phyloP scores from a whole-genome alignment of 2,888 invertebrate genomes.

The Spicauda simplicius region DNA sequence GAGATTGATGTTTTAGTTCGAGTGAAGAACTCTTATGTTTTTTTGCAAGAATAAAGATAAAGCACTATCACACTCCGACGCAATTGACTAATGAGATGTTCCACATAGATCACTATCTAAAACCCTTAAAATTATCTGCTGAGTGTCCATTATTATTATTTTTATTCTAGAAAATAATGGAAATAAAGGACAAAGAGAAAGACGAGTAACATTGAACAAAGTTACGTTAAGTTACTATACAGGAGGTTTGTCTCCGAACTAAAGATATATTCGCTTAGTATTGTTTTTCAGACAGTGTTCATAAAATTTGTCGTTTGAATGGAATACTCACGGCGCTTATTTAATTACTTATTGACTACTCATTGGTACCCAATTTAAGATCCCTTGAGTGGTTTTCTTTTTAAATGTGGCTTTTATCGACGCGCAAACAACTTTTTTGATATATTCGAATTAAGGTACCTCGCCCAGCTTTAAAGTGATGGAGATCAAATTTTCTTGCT shows the following conservation, averaged over 20 bases:
- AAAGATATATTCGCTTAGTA: background rate
- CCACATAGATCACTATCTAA: too few species aligned
- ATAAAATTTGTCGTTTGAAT: slow-evolving; percentile 12
- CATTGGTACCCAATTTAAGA: background rate
- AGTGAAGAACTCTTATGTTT: background rate
- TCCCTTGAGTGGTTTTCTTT: background rate
- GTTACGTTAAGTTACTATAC: background rate
- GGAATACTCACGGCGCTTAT: slow-evolving; percentile 3
- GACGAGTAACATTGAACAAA: too few species aligned
- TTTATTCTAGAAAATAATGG: too few species aligned
- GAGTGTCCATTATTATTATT: too few species aligned
- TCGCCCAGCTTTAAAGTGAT: too few species aligned
- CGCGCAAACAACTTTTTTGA: background rate
- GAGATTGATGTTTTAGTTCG: slow-evolving; percentile 23
- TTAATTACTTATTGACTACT: slow-evolving; percentile 1
- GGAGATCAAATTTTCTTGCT: too few species aligned
- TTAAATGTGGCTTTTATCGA: background rate
- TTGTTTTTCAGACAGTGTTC: slow-evolving; percentile 1
- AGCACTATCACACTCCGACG: too few species aligned
- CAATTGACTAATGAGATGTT: too few species aligned
- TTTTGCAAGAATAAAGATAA: too few species aligned
- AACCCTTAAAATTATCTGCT: too few species aligned
- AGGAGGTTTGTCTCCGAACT: background rate
- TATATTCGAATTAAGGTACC: too few species aligned
- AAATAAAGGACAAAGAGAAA: too few species aligned